phyloP scores from a whole-genome alignment of 2,113 vertebrate genomes.

The Alces alces region DNA sequence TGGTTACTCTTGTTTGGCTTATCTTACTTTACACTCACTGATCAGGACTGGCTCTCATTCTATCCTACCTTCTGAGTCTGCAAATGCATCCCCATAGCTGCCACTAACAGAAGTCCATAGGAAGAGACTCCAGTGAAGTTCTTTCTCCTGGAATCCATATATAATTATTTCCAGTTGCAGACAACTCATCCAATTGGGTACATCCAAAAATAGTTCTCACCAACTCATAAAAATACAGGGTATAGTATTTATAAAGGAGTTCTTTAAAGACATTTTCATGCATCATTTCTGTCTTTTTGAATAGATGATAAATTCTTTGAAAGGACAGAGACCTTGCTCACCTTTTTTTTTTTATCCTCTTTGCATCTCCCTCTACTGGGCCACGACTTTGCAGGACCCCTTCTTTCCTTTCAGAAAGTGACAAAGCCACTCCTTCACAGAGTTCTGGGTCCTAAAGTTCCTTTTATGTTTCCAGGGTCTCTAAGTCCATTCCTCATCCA shows the following conservation, averaged over 20 bases:
- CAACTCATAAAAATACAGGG: neutral
- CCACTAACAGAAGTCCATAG: neutral
- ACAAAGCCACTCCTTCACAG: neutral
- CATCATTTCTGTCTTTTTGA: neutral
- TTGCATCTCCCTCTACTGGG: no score
- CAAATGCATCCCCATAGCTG: neutral
- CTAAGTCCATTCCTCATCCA: no score
- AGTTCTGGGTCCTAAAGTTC: neutral
- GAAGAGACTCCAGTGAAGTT: neutral
- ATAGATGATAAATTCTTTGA: neutral
- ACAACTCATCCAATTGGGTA: neutral
- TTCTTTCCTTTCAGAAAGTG: neutral
- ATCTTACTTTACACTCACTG: neutral
- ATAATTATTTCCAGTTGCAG: neutral
- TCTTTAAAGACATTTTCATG: neutral
- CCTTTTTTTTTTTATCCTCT: neutral
- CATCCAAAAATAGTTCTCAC: neutral
- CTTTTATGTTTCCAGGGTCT: neutral
- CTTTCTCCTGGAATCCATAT: neutral
- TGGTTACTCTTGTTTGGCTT: neutral
- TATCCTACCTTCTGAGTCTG: neutral
- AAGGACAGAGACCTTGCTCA: neutral
- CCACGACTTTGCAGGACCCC: neutral
- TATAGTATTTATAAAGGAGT: neutral
- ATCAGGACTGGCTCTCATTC: accelerated